A percentile compares a stretch with the other conserved stretches of the same genome.
phyloP scores from a whole-genome alignment of 2,797 vertebrate genomes.

The Neopelma chrysocephalum region DNA sequence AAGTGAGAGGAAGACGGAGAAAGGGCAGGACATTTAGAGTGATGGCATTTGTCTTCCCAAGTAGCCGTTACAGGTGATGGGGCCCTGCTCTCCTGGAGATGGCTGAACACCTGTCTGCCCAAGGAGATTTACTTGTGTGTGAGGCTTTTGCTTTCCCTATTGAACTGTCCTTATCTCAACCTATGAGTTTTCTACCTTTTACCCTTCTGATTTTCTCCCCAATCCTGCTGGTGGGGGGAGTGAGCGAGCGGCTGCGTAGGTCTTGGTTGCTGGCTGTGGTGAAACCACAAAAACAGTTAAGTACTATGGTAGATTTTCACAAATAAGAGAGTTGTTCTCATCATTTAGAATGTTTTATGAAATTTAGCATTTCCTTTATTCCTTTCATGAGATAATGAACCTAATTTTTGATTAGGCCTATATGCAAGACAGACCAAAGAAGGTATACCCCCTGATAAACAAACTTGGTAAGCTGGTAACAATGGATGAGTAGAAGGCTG shows the following conservation, averaged over 20 bases:
- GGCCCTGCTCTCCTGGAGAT: not conserved
- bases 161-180: not conserved
- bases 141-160: not conserved
- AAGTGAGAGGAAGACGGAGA: not conserved
- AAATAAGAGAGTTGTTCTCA: not conserved
- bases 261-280: not conserved
- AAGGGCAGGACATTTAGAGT: not conserved
- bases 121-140: not conserved
- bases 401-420: not conserved
- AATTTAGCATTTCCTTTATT: not conserved
- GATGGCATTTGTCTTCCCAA: not conserved
- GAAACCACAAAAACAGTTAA: not conserved
- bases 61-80: not conserved
- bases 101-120: not conserved
- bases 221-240: not conserved
- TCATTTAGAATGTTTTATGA: not conserved
- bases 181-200: not conserved
- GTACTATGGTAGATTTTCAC: not conserved
- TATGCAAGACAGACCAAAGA: not conserved
- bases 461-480: too few species aligned
- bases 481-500: not conserved
- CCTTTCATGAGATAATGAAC: not conserved
- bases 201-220: not conserved
- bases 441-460: not conserved
- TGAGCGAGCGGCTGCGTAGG: not conserved